These are phyloP conservation scores for Tokudaia tokunoshimensis DNA, from an alignment of 2,797 vertebrate genomes.

Conservation along the genomic window DNA sequence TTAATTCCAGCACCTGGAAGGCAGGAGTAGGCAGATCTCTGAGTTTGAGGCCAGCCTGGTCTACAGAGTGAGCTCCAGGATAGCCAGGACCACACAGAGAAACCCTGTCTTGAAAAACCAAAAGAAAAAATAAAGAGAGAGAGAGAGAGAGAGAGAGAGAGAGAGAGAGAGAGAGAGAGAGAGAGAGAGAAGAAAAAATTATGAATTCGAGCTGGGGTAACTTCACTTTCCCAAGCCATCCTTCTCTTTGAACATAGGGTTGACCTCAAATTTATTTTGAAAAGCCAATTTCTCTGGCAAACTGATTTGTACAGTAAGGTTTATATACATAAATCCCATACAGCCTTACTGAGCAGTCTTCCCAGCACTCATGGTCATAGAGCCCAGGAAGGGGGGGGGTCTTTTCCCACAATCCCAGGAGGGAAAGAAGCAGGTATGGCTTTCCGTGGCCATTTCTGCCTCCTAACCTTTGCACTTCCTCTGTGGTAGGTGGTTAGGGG, in stretches of 20 bases:
- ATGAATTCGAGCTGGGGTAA: neutral
- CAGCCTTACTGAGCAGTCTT: slow-evolving; percentile 4
- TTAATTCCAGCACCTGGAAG: neutral
- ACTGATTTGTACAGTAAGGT: neutral
- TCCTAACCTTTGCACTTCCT: neutral
- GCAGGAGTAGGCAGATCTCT: neutral
- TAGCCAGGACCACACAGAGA: neutral
- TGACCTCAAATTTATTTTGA: slow-evolving; percentile 65
- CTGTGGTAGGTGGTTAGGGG: neutral
- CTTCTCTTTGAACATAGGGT: slow-evolving; percentile 54
- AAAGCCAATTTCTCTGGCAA: slow-evolving; percentile 61
- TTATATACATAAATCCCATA: slow-evolving; percentile 15
- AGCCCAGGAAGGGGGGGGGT: neutral
- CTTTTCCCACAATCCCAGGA: neutral
- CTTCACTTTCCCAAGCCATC: neutral
- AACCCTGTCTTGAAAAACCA: neutral
- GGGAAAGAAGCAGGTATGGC: neutral
- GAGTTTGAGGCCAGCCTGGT: neutral
- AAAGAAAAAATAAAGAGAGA: neutral
- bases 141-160: neutral
- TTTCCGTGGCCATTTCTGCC: neutral
- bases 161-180: too few species aligned
- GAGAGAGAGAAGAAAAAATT: neutral
- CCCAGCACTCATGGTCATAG: neutral
- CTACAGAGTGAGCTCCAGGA: neutral